Evolutionary conservation across 2,888 invertebrate species (phyloP), one percentile per base, ranked within the genome.

Genomic region (Leptopilina myrica): DNA sequence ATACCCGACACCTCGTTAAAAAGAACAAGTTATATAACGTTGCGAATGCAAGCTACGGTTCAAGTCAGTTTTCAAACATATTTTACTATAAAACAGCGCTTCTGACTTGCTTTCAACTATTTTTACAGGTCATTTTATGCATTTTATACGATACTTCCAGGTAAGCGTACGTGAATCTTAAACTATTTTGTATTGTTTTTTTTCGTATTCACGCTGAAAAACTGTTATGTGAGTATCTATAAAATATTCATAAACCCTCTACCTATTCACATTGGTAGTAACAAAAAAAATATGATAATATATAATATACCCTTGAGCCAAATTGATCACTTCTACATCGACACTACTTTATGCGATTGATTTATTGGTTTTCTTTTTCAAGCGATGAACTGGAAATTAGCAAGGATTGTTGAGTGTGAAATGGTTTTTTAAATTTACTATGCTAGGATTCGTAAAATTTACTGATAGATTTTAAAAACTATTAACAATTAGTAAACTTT

Each of bases 61-160:
- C 33, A 69, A 69, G 49, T 12, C 49, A 69, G 69, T 33, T 53
- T 69, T 69, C 20, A 56, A 73, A 53, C 69, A 33, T 56, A 73
- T 53, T 33, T 73, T 73, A 53, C 33, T 26, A 4, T 5, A 53
- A 11, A 73, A 73, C 56, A 14, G 53, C 56, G 33, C 53, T 73
- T 56, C 56, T 15, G 56, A 73, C 53, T 73, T 49, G 53, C 69
- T 33, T 73, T 14, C 69, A 33, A 53, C 33, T 73, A 73, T 53
- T 73, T 53, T 53, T 73, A 73, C 69, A 73, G 56, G 53, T n/a
- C 33, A 53, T 73, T 73, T 49, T 49, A 73, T 73, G 53, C 33
- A 53, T 56, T 73, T 73, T 33, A 73, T 73, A 56, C n/a, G 14
- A 64, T 64, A 64, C 64, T 64, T 64, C 12, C 33, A 33, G 64